Base-by-base conservation (phyloP, 2,113 vertebrate genomes). In the Malaclemys terrapin region DNA sequence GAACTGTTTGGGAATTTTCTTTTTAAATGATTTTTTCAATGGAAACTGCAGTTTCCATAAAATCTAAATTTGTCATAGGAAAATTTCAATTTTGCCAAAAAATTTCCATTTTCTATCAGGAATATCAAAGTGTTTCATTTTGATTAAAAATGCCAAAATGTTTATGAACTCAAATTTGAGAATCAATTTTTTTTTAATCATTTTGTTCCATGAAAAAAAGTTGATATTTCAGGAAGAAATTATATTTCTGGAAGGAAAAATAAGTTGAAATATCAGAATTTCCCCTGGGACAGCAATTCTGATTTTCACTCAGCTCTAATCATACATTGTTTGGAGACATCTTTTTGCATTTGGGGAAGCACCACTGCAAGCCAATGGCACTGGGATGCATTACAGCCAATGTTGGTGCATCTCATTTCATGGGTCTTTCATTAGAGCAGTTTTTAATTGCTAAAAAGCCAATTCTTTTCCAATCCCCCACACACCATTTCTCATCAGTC, bases 121-220 rank as follows among this genome's bases (percentile, higher is more conserved):
- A 90, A 88, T 93, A 93, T 10, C 75, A 94, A 6, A 94, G 94
- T 81, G 20, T 96, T 97, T 97, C 94, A 95, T 84, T 91, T 88
- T 87, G 93, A 52, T 47, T 87, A 24, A 96, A 96, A 96, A 96
- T 24, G 94, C 93, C 87, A 91, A 93, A 91, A 92, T 89, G 91
- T 93, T 88, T 22, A 54, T 22, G 24, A 57, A 57, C 24, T 20
- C 56, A 57, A 57, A 78, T 89, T 96, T 95, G 95, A 91, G 91
- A 96, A 96, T 89, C 91, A 90, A 90, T 83, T 87, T 75, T 17
- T 85, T 22, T 96, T 93, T 85, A 78, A 11, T 49, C 84, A 84
- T 88, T 83, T n/a, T 57, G 56, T 57, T 57, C 56, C 56, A 57
- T 57, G 24, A 57, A 57, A 27, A 57, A 57, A 57, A 25, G 56